Conservation (phyloP, 2,113 vertebrate genomes). For the Speoplatyrhinus poulsoni region DNA sequence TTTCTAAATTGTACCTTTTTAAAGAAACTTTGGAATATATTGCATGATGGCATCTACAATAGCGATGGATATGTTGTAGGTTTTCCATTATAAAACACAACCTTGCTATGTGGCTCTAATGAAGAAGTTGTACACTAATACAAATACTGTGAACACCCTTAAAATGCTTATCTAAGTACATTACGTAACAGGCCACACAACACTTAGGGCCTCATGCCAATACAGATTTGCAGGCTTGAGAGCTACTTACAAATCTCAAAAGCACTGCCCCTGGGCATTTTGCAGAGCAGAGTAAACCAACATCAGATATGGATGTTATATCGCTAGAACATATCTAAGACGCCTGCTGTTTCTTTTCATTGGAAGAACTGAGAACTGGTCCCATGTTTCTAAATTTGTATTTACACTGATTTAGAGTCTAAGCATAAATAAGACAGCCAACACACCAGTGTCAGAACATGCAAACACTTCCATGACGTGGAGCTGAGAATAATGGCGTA, state of each 20-base stretch:
- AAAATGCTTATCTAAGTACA: conserved; percentile 45
- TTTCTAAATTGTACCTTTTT: no score
- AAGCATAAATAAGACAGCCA: not conserved
- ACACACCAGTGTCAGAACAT: not conserved
- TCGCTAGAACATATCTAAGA: not conserved
- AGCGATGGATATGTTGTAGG: no score
- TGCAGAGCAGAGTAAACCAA: conserved; percentile 11
- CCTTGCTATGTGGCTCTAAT: conserved; percentile 7
- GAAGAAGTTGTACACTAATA: conserved; percentile 5
- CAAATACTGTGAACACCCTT: conserved; percentile 11
- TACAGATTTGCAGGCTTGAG: conserved; percentile 22
- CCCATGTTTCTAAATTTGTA: no score
- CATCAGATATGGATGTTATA: conserved; percentile 7
- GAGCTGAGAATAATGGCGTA: not conserved
- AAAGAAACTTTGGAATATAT: no score
- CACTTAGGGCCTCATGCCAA: conserved; percentile 12
- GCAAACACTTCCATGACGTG: not conserved
- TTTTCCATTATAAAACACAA: no score
- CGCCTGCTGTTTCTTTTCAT: conserved; percentile 7
- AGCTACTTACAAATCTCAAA: conserved; percentile 42
- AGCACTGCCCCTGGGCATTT: not conserved
- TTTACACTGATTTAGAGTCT: not conserved
- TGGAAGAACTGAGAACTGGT: not conserved
- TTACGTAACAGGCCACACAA: conserved; percentile 35
- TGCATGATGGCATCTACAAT: no score